Evolutionary conservation across 2,113 vertebrate genomes (phyloP), one percentile per base, ranked within the genome.

Genomic region (Camelus dromedarius): DNA sequence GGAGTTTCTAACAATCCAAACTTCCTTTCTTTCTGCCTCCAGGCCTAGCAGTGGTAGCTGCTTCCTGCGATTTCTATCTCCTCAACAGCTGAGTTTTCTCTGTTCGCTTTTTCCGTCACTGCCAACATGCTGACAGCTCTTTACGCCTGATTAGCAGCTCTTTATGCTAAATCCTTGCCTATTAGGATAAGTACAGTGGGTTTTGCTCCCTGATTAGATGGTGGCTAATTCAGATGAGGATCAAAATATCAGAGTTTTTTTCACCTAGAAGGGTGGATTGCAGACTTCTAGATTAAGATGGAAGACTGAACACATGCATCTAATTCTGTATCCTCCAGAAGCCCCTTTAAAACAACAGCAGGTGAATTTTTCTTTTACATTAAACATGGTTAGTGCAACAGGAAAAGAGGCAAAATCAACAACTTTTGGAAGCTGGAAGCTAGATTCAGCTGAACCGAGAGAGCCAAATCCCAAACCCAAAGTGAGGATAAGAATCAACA

Each of bases 281-380:
- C 52, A 72, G 54, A 88, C 76, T 88, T 93, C 81, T 80, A 24
- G 75, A 87, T 88, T 48, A 81, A 83, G 12, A 38, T 3, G 1
- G 58, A 87, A 48, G 64, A 72, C 62, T 67, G 58, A 91, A 87
- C 56, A 72, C 14, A 16, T 38, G 54, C n/a, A 82, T 69, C 52
- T 42, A 93, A 89, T 95, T 92, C 67, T 77, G 20, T 58, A 28
- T 89, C 73, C 48, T 58, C 38, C 46, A 52, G 42, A 76, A 96
- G 95, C 11, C 30, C 32, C 52, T 88, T 32, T 80, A 81, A 92
- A 73, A 88, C 32, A 97, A 64, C 7, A 84, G 48, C 56, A 58
- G 35, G 26, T 46, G 10, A 18, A 70, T 81, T 79, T 56, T 32
- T 81, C 75, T 38, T 84, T 56, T 8, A 22, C 84, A 88, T 60